Percentiles rank a stretch among this genome's conserved stretches.
These are phyloP conservation scores for Ylistrum balloti DNA, from an alignment of 1,140 invertebrate genomes.

Conservation along the genomic window DNA sequence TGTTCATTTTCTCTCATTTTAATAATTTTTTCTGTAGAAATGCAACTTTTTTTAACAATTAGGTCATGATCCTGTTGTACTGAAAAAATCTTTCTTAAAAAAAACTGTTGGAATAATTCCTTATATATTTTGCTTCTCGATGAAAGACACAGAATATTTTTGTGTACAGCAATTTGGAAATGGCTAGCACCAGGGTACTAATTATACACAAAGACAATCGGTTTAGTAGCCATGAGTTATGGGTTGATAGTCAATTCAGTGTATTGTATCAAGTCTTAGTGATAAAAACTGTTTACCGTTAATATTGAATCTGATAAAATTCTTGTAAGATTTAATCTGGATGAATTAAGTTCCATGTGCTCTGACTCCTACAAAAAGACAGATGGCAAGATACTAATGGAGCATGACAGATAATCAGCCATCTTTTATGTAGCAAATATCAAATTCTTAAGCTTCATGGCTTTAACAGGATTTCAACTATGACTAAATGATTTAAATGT, in stretches of 20 bases:
- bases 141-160: not conserved
- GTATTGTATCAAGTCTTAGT: not conserved
- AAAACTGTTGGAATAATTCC: too few species aligned
- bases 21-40: too few species aligned
- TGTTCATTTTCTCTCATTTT: too few species aligned
- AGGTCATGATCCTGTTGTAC: too few species aligned
- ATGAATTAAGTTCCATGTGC: not conserved
- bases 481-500: not conserved
- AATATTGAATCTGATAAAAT: conserved; percentile 22
- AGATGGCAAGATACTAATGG: not conserved
- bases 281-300: conserved; percentile 7
- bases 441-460: not conserved
- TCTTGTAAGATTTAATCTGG: not conserved
- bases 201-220: not conserved
- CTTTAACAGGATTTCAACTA: not conserved
- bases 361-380: not conserved
- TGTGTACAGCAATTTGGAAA: not conserved
- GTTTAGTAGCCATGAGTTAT: not conserved
- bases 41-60: too few species aligned
- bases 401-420: not conserved
- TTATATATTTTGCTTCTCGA: too few species aligned
- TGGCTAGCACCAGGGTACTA: not conserved
- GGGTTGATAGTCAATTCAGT: not conserved
- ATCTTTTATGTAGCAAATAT: not conserved
- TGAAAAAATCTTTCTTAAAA: too few species aligned